Base-by-base conservation (phyloP, 1,140 invertebrate species). In the Condylostylus longicornis region DNA sequence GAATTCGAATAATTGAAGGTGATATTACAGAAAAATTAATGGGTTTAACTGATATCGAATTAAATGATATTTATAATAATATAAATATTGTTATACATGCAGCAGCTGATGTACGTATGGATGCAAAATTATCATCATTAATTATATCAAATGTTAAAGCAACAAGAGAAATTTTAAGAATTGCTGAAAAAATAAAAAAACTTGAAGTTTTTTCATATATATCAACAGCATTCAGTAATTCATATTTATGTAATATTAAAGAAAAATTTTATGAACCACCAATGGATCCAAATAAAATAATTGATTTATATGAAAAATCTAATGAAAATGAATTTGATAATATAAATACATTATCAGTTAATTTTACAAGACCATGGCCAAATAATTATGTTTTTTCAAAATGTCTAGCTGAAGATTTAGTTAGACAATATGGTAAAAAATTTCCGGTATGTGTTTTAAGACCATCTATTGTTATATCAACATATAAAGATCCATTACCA, bases 81-180 rank as follows among this genome's bases (percentile, higher is more conserved):
- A 66, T 81, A 5, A 32, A 70, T 21, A 57, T 85, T 14, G 71
- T 89, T 2, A 81, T 88, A 50, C 82, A 89, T 47, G 75, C 68
- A 2, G 85, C 85, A 1, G 85, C 85, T 0, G 84, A 81, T n/a
- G 70, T 89, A 2, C 72, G 76, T 43, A 89, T 89, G 53, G 76
- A 85, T 48, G 82, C 84, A 52, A 65, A 69, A n/a, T 51, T 89
- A 7, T 68, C 71, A 48, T 8, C 42, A 2, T 61, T 68, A 0
- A 51, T 66, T 3, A 52, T 62, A 7, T 66, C 68, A 9, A 77
- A 77, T 42, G 59, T 74, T 1, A 55, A 54, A 33, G 69, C 66
- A 6, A 69, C 68, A 0, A 63, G 64, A 38, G 51, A 66, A n/a
- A 38, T 75, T 6, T 20, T 74, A 3, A 41, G 63, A 7, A 52